Evolutionary conservation across 2,888 invertebrate genomes (phyloP), one percentile per base, ranked within the genome.

Genomic region (Scaptomyza polygonia): DNA sequence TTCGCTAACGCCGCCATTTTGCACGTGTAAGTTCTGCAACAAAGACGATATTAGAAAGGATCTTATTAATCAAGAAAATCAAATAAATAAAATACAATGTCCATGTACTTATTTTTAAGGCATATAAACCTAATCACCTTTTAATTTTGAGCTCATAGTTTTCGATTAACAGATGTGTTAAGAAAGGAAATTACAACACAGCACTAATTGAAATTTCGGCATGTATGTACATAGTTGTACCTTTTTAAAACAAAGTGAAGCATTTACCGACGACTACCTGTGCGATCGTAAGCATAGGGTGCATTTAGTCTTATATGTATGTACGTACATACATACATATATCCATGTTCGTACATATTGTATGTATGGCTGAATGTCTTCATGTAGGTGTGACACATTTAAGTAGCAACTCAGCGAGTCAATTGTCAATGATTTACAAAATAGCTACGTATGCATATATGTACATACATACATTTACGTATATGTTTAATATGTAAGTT

Each of bases 1-100:
- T 66, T 81, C 77, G 68, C 86, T 51, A 77, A 76, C 84, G 64
- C 81, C 83, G 54, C 90, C 90, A 86, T 90, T 90, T 77, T 89
- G 89, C 58, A 87, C 76, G 58, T 90, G 89, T 73, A 81, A 64
- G 71, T 72, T 80, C 89, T 90, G 62, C 9, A 58, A 42, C 30
- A 34, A 14, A 6, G 16, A n/a, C 48, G 4, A 27, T n/a, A 47
- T 32, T 5, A 43, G 6, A 39, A 49, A 4, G 21, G 21, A 21
- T 21, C 21, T 21, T 39, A 18, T 44, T 5, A 34, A 9, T 12
- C 5, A n/a, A 32, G 14, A 12, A 16, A 11, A 8, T 16, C n/a
- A 21, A 14, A 21, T 18, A 14, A 7, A 49, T 11, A 16, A 9
- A 47, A 12, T 9, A 25, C 12, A 43, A 18, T 11, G n/a, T 9